Conservation (phyloP, 2,113 vertebrate genomes). For the Sterrhoptilus dennistouni region DNA sequence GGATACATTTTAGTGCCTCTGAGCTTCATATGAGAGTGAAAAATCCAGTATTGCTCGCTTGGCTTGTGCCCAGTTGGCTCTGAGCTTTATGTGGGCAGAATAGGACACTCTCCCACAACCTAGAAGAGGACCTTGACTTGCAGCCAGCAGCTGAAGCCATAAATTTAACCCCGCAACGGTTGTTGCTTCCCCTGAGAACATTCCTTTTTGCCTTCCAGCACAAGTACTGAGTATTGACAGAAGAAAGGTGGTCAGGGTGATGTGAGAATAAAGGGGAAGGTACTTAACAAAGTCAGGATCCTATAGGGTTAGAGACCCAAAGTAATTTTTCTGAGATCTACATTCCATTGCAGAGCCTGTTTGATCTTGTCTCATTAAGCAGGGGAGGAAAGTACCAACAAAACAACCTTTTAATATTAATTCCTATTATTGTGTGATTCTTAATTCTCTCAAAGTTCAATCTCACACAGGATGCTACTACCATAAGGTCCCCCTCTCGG, state of each 20-base stretch:
- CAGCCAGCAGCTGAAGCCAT: neutral
- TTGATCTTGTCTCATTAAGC: neutral
- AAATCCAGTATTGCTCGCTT: neutral
- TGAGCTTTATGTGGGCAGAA: neutral
- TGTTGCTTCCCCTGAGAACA: neutral
- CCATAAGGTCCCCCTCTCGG: rapidly evolving
- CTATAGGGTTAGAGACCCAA: neutral
- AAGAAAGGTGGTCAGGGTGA: neutral
- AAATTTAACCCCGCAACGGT: neutral
- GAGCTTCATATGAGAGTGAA: neutral
- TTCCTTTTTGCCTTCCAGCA: neutral
- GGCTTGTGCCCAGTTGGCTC: neutral
- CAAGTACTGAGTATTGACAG: neutral
- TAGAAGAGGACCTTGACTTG: neutral
- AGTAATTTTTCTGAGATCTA: neutral
- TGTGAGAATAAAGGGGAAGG: neutral
- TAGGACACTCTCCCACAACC: neutral
- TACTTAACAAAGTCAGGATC: neutral
- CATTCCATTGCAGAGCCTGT: neutral
- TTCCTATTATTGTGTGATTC: neutral
- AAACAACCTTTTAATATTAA: neutral
- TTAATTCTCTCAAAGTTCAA: neutral
- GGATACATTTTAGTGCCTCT: neutral
- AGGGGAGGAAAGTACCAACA: neutral
- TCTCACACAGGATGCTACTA: neutral